Evolutionary conservation across 1,140 invertebrate genomes (phyloP).

Genomic region (Atta cephalotes): DNA sequence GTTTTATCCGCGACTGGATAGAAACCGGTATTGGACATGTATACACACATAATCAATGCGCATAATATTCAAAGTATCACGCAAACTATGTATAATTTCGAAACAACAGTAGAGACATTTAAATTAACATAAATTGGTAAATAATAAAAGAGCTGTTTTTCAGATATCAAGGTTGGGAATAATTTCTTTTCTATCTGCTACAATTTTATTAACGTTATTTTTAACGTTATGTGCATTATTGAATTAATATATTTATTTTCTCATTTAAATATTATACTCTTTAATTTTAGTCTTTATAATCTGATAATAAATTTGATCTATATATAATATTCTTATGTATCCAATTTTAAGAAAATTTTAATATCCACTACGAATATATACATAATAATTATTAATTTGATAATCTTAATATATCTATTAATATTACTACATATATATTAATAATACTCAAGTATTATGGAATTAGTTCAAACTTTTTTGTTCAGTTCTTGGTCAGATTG

Average conservation of each 20-base stretch:
- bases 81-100: slow-evolving; percentile 32
- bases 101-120: slow-evolving; percentile 36
- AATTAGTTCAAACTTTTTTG: neutral
- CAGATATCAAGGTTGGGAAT: neutral
- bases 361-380: neutral
- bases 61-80: slow-evolving; percentile 30
- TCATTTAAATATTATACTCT: neutral
- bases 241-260: neutral
- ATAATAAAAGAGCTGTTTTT: neutral
- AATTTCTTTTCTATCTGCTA: neutral
- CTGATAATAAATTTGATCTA: neutral
- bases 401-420: neutral
- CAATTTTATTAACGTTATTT: neutral
- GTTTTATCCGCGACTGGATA: slow-evolving; percentile 38
- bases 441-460: neutral
- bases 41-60: slow-evolving; percentile 33
- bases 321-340: neutral
- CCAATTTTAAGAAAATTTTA: neutral
- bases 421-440: neutral
- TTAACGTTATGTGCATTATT: neutral
- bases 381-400: neutral
- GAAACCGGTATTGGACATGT: slow-evolving; percentile 37
- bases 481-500: neutral
- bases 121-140: neutral
- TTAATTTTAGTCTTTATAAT: neutral